Evolutionary conservation across 1,140 invertebrate species (phyloP).

Genomic region (Hyles euphorbiae): DNA sequence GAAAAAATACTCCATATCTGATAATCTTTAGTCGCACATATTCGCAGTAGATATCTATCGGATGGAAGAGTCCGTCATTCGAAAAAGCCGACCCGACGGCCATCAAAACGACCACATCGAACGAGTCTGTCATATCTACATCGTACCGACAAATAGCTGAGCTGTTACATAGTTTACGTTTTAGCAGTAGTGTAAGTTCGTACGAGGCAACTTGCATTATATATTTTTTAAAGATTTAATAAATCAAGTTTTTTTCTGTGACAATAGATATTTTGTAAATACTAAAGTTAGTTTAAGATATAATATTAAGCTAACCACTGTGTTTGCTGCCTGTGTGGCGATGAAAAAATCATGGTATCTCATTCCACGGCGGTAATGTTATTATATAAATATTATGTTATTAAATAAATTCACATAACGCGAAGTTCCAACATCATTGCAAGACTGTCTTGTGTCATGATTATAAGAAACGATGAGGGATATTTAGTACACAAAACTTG

Average conservation of each 20-base stretch:
- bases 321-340: no score
- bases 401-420: no score
- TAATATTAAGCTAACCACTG: no score
- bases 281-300: neutral
- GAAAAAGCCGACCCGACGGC: neutral
- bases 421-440: no score
- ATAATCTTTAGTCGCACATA: neutral
- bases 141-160: slow-evolving; percentile 7
- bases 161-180: neutral
- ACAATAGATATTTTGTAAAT: neutral
- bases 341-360: neutral
- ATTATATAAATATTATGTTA: no score
- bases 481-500: no score
- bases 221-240: no score
- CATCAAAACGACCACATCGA: slow-evolving; percentile 4
- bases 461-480: no score
- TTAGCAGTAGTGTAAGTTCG: neutral
- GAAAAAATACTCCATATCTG: neutral
- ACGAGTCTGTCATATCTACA: slow-evolving; percentile 4
- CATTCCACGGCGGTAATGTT: neutral
- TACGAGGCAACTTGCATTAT: no score
- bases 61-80: neutral
- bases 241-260: no score
- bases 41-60: neutral
- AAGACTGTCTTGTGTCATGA: no score